Evolutionary conservation across 1,140 invertebrate genomes (phyloP), one percentile per base, ranked within the genome.

Genomic region (Oedothorax gibbosus): DNA sequence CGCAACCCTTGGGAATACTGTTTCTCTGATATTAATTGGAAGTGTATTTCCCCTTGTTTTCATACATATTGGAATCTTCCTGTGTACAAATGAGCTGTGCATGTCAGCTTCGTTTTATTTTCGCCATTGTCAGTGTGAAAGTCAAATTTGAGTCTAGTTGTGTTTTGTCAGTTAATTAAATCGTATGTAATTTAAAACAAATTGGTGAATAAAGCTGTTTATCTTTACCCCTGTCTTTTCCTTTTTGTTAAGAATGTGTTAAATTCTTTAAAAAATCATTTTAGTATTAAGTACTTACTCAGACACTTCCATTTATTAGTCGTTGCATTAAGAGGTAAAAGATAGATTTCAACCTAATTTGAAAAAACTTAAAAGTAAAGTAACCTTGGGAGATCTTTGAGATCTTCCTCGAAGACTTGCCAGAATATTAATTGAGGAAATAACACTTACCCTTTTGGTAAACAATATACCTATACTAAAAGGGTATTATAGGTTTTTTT

Each of bases 121-220:
- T 86, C 62, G 85, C 77, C 85, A 80, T 84, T 85, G 83, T 85
- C 75, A 85, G 75, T 78, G 83, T 85, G 83, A 85, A 57, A 77
- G 83, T 85, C 83, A 85, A 85, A 78, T 77, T 85, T 60, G 83
- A 85, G 83, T 85, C 83, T 85, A 85, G 83, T 76, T 84, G 81
- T 85, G 73, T 85, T 86, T 80, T 65, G 85, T 86, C 71, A 86
- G 57, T 78, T 78, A 85, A 18, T 54, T 65, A 80, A 86, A 86
- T 69, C 62, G 85, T 86, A 86, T 86, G 85, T 86, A 86, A 89
- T 89, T 88, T 89, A 88, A 35, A 35, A 35, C 35, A 35, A 89
- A 88, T 89, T 89, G 88, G 88, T 88, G 88, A 89, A 89, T 89
- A 89, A 89, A 89, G 87, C 87, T 89, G 87, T 89, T 89, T 89